Conservation (phyloP, 2,113 vertebrate species). For the Promerops cafer region DNA sequence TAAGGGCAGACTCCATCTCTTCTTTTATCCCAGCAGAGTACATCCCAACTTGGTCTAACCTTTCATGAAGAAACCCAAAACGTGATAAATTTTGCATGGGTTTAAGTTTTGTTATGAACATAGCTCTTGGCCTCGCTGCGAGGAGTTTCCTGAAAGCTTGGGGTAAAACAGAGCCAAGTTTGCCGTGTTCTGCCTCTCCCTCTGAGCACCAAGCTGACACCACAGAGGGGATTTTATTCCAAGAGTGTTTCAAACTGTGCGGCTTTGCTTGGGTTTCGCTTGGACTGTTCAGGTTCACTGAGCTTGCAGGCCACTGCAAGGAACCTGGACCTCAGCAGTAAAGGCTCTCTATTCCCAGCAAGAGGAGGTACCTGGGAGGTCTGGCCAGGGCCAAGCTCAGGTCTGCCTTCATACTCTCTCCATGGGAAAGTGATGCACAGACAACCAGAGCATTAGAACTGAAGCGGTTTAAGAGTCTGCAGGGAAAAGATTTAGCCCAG, state of each 20-base stretch:
- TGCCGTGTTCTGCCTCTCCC: not conserved
- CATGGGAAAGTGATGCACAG: not conserved
- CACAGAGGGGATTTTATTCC: conserved; percentile 3
- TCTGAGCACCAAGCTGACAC: not conserved
- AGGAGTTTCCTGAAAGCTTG: conserved; percentile 49
- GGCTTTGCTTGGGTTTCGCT: conserved; percentile 40
- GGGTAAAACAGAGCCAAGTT: conserved; percentile 37
- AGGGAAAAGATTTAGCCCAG: not conserved
- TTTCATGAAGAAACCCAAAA: conserved; percentile 42
- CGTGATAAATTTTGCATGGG: conserved; percentile 19
- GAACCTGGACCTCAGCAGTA: not conserved
- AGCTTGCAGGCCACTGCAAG: not conserved
- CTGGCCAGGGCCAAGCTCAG: not conserved
- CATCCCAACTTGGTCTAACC: conserved; percentile 1
- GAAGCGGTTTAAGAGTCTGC: not conserved
- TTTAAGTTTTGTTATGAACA: conserved; percentile 21
- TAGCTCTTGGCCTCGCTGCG: not conserved
- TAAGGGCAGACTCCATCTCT: not conserved
- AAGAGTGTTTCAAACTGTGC: conserved; percentile 2
- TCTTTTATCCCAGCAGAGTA: conserved; percentile 12
- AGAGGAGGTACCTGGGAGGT: not conserved
- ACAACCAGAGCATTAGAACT: not conserved
- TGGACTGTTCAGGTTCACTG: conserved; percentile 40
- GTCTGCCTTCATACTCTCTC: not conserved
- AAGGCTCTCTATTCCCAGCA: not conserved